Conservation (phyloP, 2,113 vertebrate species). For the Chiloscyllium plagiosum region DNA sequence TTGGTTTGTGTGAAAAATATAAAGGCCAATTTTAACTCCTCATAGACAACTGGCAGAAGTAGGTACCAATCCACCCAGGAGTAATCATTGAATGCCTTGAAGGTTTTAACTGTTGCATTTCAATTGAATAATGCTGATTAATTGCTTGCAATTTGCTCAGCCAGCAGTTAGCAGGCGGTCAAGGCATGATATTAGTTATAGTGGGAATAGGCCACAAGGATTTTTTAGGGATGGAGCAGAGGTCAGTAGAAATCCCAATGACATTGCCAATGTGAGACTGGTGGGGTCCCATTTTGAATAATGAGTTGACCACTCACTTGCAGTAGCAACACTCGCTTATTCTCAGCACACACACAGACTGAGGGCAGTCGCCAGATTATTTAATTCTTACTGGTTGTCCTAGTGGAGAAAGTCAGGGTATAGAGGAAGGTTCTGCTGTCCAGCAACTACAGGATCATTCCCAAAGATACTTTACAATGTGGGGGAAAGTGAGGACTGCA, state of each 20-base stretch:
- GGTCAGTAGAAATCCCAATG: neutral
- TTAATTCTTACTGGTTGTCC: neutral
- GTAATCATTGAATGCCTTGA: neutral
- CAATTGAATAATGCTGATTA: neutral
- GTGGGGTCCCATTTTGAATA: neutral
- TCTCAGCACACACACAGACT: neutral
- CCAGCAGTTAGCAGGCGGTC: neutral
- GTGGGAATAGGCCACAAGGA: neutral
- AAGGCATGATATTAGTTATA: neutral
- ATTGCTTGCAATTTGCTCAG: neutral
- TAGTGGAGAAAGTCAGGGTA: neutral
- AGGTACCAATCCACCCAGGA: neutral
- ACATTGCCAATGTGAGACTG: neutral
- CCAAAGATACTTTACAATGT: neutral
- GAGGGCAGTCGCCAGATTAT: neutral
- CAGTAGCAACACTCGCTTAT: neutral
- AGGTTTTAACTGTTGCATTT: neutral
- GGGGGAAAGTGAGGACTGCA: too few species aligned
- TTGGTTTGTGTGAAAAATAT: neutral
- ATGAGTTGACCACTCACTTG: neutral
- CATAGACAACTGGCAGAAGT: neutral
- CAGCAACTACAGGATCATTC: neutral
- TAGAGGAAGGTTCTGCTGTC: neutral
- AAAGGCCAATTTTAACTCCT: neutral
- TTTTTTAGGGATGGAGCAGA: neutral